Evolutionary conservation across 53 echinoderm and acorn worm species (phyloP), one percentile per base, ranked within the genome.

Genomic region (Crossaster papposus): DNA sequence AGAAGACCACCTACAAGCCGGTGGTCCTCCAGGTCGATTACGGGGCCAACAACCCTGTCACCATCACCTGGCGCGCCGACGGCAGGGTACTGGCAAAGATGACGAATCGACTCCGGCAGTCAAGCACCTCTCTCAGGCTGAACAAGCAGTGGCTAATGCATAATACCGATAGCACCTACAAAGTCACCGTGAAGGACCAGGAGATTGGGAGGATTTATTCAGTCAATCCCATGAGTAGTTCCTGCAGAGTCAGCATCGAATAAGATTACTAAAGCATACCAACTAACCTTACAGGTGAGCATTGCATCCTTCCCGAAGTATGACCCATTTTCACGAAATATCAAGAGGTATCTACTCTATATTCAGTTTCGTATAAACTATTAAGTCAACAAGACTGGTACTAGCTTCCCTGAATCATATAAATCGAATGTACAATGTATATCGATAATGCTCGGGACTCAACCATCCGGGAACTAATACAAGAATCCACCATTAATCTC

Each of bases 121-220:
- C 63, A 6, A 64, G 20, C 32, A 81, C 81, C 13, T 64, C 81
- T 9, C 64, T 81, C 37, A 63, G 64, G 23, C 32, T 81, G 28
- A 81, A 34, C 5, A 63, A 31, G 36, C 20, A 3, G 32, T 81
- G 81, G 81, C 22, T 81, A 14, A 23, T 11, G 63, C 34, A 64
- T 64, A 64, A 81, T 24, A 64, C 81, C 9, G 33, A 81, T 23
- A 81, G 81, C 24, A 81, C 28, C 22, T 81, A 81, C 81, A 81
- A 62, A 64, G 81, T 81, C n/a, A 63, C 81, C 33, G 64, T 81
- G 64, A 26, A 3, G 24, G 81, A 81, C 33, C 81, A 81, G 64
- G 63, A 20, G 34, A 34, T 63, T 20, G 64, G 33, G 11, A 34
- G n/a, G 29, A 9, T 18, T 20, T 12, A 63, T 23, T 35, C 30